phyloP scores from a whole-genome alignment of 2,888 invertebrate genomes.

The Watsonalla binaria region DNA sequence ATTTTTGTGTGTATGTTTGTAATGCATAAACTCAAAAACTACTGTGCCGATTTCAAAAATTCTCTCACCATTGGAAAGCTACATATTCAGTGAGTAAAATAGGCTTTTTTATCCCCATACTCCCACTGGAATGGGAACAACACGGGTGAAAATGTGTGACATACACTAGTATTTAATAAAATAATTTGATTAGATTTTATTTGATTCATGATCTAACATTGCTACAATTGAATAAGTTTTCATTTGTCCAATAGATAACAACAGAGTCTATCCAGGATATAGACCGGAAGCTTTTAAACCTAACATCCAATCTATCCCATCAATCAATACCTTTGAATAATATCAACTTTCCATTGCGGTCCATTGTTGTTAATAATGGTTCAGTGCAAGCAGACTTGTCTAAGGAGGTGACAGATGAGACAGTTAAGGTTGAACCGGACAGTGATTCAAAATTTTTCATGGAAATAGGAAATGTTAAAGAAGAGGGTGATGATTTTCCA shows the following conservation, averaged over 20 bases:
- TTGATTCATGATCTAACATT: no score
- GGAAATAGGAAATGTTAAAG: slow-evolving; percentile 34
- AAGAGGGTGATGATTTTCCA: slow-evolving; percentile 32
- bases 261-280: slow-evolving; percentile 31
- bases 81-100: no score
- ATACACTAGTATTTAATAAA: no score
- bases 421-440: slow-evolving; percentile 32
- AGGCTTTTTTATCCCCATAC: no score
- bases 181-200: no score
- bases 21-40: no score
- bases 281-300: slow-evolving; percentile 28
- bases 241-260: slow-evolving; percentile 32
- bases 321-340: neutral
- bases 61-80: no score
- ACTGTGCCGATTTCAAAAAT: no score
- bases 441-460: slow-evolving; percentile 9
- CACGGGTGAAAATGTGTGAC: no score
- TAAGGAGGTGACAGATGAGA: slow-evolving; percentile 7
- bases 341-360: neutral
- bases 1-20: no score
- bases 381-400: neutral
- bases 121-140: no score
- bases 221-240: no score
- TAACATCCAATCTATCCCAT: slow-evolving; percentile 26
- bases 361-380: neutral